Evolutionary conservation across 1,140 invertebrate genomes (phyloP).

Genomic region (Chironomus striatipennis): DNA sequence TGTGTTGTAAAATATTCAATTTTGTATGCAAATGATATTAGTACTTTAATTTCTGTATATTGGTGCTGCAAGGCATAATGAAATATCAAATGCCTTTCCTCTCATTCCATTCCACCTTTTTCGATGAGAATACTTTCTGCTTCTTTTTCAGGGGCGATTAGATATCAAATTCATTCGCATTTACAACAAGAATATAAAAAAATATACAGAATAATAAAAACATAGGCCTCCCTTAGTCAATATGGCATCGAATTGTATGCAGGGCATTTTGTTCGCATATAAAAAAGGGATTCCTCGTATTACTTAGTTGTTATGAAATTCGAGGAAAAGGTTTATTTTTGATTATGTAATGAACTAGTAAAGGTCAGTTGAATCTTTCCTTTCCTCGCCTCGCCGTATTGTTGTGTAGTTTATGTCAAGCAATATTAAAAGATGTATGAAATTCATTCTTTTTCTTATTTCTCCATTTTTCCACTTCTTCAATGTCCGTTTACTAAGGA

Average conservation of each 20-base stretch:
- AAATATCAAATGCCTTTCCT: background rate
- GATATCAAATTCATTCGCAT: background rate
- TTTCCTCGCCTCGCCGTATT: no score
- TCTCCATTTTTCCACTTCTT: no score
- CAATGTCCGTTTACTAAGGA: no score
- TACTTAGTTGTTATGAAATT: background rate
- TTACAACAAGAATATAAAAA: no score
- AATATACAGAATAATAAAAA: background rate
- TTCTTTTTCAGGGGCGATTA: background rate
- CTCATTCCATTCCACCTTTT: background rate
- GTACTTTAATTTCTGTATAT: slow-evolving; percentile 9
- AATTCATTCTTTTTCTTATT: no score
- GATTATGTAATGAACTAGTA: slow-evolving; percentile 3
- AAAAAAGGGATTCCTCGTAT: background rate
- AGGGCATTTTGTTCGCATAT: no score
- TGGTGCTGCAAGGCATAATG: background rate
- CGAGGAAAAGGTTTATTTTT: slow-evolving; percentile 2
- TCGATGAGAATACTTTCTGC: background rate
- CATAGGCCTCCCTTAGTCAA: background rate
- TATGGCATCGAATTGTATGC: background rate
- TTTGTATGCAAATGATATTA: slow-evolving; percentile 2
- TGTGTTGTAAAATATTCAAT: slow-evolving; percentile 14
- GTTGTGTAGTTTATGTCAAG: no score
- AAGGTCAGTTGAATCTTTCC: background rate
- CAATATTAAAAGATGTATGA: no score